Evolutionary conservation across 2,113 vertebrate species (phyloP), one percentile per base, ranked within the genome.

Genomic region (Indicator indicator): DNA sequence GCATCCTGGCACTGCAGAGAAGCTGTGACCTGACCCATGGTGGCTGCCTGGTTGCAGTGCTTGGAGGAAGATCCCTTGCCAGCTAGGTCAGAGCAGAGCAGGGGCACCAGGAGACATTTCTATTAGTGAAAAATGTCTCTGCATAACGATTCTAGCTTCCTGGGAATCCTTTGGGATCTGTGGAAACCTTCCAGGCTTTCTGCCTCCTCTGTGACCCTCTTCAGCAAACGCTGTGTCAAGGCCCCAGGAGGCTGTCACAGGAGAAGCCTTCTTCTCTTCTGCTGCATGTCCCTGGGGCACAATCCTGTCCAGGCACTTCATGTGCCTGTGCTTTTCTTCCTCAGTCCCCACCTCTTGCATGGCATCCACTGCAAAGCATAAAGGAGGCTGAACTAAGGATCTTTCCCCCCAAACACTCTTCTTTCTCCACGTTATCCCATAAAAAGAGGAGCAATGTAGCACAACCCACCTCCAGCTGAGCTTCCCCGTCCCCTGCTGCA

Each of bases 341-440:
- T 77, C 69, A 52, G 7, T 76, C 44, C 55, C 64, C 79, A 48
- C 64, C 89, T 92, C 75, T 81, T 87, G 78, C 36, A 4, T 48
- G 75, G 72, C 71, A 83, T 89, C 84, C 82, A 48, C 78, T 63
- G 44, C 71, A 60, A 88, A 83, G n/a, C 68, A 67, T 82, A 68
- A 75, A 90, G 46, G 78, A 71, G 68, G 63, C 55, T 46, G n/a
- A 28, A 40, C 42, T 11, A 19, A 86, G 56, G 19, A 36, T 69
- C 60, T 71, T 55, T 48, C 30, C 17, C 65, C 59, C 48, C 72
- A 46, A 24, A 71, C 20, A 14, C 38, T 33, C 30, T 32, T 75
- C 32, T 32, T 52, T 44, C 36, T 50, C 27, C 19, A 2, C 12
- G 2, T 48, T 38, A 20, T 87, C 87, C 62, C 74, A 26, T 0